Evolutionary conservation across 2,113 vertebrate species (phyloP).

Genomic region (Diphyllodes magnificus): DNA sequence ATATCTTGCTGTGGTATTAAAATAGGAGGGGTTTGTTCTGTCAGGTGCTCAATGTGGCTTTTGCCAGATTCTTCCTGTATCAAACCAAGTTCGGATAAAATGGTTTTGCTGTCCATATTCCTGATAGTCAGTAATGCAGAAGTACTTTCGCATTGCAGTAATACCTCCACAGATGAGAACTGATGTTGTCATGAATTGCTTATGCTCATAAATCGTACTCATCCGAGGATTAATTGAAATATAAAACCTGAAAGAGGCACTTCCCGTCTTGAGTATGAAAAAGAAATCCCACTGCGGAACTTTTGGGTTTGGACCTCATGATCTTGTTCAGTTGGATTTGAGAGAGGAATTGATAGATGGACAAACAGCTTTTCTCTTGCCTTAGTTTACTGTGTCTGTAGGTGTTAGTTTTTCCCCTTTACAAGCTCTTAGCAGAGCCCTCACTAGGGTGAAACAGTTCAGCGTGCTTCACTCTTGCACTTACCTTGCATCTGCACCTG

Average conservation of each 20-base stretch:
- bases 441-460: not conserved
- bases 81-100: not conserved
- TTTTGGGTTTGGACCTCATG: not conserved
- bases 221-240: not conserved
- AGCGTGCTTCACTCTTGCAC: not conserved
- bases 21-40: not conserved
- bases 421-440: not conserved
- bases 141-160: constrained; percentile 29
- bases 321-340: not conserved
- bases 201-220: not conserved
- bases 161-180: not conserved
- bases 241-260: not conserved
- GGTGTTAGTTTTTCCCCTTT: not conserved
- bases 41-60: not conserved
- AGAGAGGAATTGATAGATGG: not conserved
- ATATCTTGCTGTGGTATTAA: not conserved
- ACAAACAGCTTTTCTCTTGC: not conserved
- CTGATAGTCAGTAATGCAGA: not conserved
- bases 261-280: not conserved
- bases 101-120: not conserved
- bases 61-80: not conserved
- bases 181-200: not conserved
- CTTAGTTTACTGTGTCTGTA: not conserved
- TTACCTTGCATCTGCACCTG: not conserved
- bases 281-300: not conserved